Evolutionary conservation across 2,797 vertebrate genomes (phyloP).

Genomic region (Enteromius viviparus): DNA sequence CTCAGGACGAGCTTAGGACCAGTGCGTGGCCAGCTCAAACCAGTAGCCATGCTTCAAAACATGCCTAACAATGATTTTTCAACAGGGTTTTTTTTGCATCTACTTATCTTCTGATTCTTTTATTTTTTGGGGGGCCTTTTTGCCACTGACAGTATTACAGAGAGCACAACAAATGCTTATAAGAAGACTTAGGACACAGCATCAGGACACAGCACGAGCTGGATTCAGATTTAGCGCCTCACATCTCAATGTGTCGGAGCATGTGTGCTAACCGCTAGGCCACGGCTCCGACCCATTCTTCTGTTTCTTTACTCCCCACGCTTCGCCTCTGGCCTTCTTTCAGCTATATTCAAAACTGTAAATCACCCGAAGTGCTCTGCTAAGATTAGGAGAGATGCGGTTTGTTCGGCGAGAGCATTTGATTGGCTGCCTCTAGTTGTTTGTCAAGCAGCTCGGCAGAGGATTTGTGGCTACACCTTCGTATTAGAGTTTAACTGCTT

Average conservation of each 20-base stretch:
- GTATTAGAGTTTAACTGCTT: constrained; percentile 45
- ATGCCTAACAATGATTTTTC: too few species aligned
- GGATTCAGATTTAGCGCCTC: not conserved
- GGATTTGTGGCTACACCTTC: constrained; percentile 63
- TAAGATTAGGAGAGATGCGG: constrained; percentile 77
- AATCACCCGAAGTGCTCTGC: constrained; percentile 16
- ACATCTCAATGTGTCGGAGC: constrained; percentile 4
- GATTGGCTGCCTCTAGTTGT: constrained; percentile 78
- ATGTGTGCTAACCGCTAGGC: constrained; percentile 11
- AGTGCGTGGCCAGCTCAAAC: too few species aligned
- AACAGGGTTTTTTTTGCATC: not conserved
- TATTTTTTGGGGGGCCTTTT: not conserved
- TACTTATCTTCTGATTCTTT: not conserved
- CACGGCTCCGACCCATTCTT: not conserved
- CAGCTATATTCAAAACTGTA: constrained; percentile 27
- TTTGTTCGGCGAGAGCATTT: constrained; percentile 77
- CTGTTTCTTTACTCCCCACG: constrained; percentile 19
- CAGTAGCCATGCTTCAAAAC: too few species aligned
- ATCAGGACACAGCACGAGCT: not conserved
- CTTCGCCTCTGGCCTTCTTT: constrained; percentile 18
- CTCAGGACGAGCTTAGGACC: too few species aligned
- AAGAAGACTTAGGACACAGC: too few species aligned
- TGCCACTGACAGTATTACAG: not conserved
- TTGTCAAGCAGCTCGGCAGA: constrained; percentile 67
- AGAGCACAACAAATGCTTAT: not conserved